phyloP scores from a whole-genome alignment of 2,113 vertebrate species.

The Entelurus aequoreus region DNA sequence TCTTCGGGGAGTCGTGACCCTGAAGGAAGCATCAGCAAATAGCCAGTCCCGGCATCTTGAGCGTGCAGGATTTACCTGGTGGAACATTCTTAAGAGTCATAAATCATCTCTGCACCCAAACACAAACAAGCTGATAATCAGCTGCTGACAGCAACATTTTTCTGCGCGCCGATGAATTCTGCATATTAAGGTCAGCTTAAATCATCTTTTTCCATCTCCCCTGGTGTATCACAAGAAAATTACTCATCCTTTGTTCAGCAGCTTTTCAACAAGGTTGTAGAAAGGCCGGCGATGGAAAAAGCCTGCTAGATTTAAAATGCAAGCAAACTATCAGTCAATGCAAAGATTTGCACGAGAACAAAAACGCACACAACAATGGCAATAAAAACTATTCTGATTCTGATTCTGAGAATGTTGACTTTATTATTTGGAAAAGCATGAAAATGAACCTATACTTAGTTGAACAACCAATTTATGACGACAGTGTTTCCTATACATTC shows the following conservation, averaged over 20 bases:
- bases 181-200: conserved; percentile 6
- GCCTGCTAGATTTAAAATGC: background rate
- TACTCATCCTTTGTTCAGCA: conserved; percentile 2
- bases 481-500: too few relatives aligned
- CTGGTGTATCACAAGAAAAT: conserved; percentile 1
- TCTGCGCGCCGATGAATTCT: background rate
- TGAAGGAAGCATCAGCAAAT: conserved; percentile 38
- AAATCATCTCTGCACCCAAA: conserved; percentile 21
- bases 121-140: conserved; percentile 11
- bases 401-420: conserved; percentile 1
- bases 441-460: too few relatives aligned
- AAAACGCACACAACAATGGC: too few relatives aligned
- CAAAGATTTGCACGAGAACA: too few relatives aligned
- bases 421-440: too few relatives aligned
- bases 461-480: too few relatives aligned
- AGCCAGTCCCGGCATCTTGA: conserved; percentile 21
- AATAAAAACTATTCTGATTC: too few relatives aligned
- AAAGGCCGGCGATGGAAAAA: background rate
- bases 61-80: conserved; percentile 7
- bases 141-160: conserved; percentile 4
- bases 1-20: conserved; percentile 49
- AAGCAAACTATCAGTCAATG: too few relatives aligned
- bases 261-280: background rate
- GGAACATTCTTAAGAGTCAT: conserved; percentile 8
- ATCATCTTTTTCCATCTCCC: background rate